phyloP scores from a whole-genome alignment of 2,888 invertebrate species.

The Chrysotoxum bicinctum region DNA sequence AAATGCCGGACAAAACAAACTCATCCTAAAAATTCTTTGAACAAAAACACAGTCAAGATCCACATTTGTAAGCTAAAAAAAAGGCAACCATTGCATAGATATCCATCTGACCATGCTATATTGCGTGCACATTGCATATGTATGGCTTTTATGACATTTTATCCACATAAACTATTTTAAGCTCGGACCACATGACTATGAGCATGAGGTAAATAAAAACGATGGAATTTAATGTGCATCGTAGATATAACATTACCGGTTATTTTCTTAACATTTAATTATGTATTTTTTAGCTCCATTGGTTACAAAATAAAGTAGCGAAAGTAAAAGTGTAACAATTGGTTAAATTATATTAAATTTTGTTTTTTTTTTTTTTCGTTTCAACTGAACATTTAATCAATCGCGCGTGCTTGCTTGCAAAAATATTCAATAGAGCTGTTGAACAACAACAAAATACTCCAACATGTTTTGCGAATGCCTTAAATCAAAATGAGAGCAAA shows the following conservation, averaged over 20 bases:
- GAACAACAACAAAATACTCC: not conserved
- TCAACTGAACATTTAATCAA: not conserved
- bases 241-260: not conserved
- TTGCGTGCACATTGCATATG: conserved; percentile 52
- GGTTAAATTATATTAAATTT: conserved; percentile 42
- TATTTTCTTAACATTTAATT: conserved; percentile 32
- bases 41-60: conserved; percentile 16
- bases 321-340: conserved; percentile 70
- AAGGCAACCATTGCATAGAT: conserved; percentile 13
- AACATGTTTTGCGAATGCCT: conserved; percentile 32
- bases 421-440: conserved; percentile 1
- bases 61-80: conserved; percentile 10
- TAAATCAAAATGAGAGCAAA: conserved; percentile 54
- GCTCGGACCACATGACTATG: not conserved
- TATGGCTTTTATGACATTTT: conserved; percentile 51
- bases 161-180: conserved; percentile 40
- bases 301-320: conserved; percentile 48
- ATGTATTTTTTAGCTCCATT: conserved; percentile 28
- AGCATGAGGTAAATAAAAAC: conserved; percentile 8
- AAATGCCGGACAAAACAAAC: not conserved
- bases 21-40: conserved; percentile 2
- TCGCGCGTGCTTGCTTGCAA: conserved; percentile 17
- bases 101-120: conserved; percentile 55
- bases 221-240: conserved; percentile 33
- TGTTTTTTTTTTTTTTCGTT: not conserved